phyloP scores from a whole-genome alignment of 1,140 invertebrate species.

The Drosophila neocordata region DNA sequence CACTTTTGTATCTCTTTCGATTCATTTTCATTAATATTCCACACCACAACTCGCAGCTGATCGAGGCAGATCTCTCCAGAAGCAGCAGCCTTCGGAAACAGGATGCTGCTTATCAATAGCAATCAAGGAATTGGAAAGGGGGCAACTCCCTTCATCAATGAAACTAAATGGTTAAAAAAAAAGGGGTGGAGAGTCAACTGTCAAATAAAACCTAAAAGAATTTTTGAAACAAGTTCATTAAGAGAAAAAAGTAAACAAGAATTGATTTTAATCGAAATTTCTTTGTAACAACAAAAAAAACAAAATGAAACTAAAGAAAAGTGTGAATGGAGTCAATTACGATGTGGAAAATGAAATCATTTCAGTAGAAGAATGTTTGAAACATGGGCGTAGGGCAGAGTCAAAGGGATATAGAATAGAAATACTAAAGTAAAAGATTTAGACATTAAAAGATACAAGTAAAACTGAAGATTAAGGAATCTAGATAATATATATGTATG shows the following conservation, averaged over 20 bases:
- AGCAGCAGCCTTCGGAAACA: conserved; percentile 55
- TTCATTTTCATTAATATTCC: conserved; percentile 69
- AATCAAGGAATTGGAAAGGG: conserved; percentile 48
- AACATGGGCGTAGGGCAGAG: conserved; percentile 11
- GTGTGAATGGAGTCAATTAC: conserved; percentile 75
- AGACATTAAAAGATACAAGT: too few relatives aligned
- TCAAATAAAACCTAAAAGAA: conserved; percentile 32
- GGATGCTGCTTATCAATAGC: conserved; percentile 74
- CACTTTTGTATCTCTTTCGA: conserved; percentile 17
- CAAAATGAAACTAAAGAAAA: conserved; percentile 38
- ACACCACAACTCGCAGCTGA: conserved; percentile 19
- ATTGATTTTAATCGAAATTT: conserved; percentile 71
- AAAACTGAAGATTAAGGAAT: too few relatives aligned
- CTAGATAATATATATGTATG: too few relatives aligned
- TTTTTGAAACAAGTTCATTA: conserved; percentile 68
- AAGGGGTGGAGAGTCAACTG: conserved; percentile 26
- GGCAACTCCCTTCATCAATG: conserved; percentile 48
- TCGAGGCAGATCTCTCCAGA: conserved; percentile 3
- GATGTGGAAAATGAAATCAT: conserved; percentile 24
- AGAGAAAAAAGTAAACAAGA: conserved; percentile 22
- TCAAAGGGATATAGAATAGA: not conserved
- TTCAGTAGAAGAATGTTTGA: conserved; percentile 48
- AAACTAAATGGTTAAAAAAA: conserved; percentile 18
- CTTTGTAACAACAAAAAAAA: conserved; percentile 33
- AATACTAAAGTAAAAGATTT: too few relatives aligned